These are phyloP conservation scores for Myotis pilosus DNA, from an alignment of 2,797 vertebrate genomes.

Conservation along the genomic window DNA sequence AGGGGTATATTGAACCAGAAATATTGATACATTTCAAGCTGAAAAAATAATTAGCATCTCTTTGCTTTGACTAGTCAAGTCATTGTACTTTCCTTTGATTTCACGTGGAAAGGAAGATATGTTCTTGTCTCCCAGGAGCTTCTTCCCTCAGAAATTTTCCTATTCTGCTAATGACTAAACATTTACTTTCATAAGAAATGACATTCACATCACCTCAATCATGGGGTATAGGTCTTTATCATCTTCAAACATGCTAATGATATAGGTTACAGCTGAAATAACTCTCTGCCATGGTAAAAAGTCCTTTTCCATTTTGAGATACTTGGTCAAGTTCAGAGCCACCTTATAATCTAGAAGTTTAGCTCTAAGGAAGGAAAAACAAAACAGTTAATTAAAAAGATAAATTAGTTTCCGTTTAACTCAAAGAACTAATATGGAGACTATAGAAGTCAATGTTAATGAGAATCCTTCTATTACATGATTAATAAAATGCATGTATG, in stretches of 20 bases:
- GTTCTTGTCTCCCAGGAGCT: background rate
- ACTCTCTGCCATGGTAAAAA: slow-evolving; percentile 92
- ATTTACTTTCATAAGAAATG: background rate
- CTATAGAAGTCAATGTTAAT: background rate
- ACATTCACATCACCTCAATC: slow-evolving; percentile 88
- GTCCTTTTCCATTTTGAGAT: slow-evolving; percentile 87
- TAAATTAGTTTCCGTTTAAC: background rate
- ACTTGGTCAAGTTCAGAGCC: slow-evolving; percentile 90
- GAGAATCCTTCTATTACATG: slow-evolving; percentile 23
- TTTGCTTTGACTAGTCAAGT: background rate
- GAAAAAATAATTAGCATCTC: background rate
- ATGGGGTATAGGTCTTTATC: slow-evolving; percentile 84
- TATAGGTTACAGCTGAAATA: slow-evolving; percentile 88
- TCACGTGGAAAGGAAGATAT: background rate
- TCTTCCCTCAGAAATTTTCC: background rate
- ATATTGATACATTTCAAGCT: background rate
- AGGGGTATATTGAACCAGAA: background rate
- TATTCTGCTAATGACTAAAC: background rate
- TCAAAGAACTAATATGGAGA: background rate
- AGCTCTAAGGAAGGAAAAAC: slow-evolving; percentile 83
- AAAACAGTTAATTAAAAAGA: slow-evolving; percentile 33
- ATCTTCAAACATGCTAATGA: slow-evolving; percentile 90
- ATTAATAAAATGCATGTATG: background rate
- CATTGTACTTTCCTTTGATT: background rate
- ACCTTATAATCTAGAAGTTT: slow-evolving; percentile 86